A percentile compares a stretch with the other conserved stretches of the same genome.
These are phyloP conservation scores for Halcyon badia DNA, from an alignment of 2,797 vertebrate genomes.

Conservation along the genomic window DNA sequence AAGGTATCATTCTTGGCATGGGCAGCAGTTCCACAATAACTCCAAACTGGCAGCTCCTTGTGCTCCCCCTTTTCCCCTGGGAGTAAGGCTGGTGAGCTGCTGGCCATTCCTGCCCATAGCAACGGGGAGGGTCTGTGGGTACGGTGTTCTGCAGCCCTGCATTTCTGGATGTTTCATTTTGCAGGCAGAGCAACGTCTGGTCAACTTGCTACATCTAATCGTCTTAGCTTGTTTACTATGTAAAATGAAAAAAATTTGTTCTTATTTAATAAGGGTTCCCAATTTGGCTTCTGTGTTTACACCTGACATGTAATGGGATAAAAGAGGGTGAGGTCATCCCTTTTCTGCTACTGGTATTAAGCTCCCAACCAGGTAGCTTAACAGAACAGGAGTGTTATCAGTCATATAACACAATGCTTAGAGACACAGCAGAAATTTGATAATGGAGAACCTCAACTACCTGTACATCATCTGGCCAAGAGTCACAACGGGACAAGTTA, in stretches of 20 bases:
- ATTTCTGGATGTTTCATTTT: background rate
- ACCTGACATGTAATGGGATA: background rate
- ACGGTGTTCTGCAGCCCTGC: background rate
- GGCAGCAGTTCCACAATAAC: background rate
- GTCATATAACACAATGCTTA: background rate
- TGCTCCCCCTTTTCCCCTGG: background rate
- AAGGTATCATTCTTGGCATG: background rate
- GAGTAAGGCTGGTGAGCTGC: background rate
- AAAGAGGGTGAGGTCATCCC: background rate
- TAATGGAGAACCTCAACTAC: background rate
- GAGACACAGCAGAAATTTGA: background rate
- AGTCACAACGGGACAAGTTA: background rate
- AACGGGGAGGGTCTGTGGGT: fast-evolving
- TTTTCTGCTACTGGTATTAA: background rate
- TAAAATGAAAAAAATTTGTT: background rate
- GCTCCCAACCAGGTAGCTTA: background rate
- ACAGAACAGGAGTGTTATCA: background rate
- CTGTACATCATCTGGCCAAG: background rate
- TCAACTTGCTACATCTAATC: background rate
- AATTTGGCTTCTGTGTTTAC: background rate
- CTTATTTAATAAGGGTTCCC: background rate
- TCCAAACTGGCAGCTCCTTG: background rate
- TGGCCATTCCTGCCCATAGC: fast-evolving
- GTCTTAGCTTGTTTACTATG: background rate
- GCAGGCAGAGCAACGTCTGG: background rate